Percentiles rank a stretch among this genome's conserved stretches.
phyloP scores from a whole-genome alignment of 2,113 vertebrate species.

The Dryoscopus gambensis region DNA sequence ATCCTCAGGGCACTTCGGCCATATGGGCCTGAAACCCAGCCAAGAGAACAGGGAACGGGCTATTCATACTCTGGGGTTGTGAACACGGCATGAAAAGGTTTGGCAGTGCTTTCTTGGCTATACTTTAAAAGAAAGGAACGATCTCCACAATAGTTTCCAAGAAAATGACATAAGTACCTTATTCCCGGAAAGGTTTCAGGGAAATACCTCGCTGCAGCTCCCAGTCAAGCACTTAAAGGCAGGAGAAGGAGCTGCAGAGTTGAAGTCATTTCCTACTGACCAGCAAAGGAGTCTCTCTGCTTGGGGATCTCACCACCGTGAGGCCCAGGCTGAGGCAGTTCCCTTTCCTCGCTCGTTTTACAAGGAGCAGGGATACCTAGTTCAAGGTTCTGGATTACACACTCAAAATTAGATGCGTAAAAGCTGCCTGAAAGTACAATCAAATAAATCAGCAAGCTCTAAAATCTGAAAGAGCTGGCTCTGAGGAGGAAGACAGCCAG shows the following conservation, averaged over 20 bases:
- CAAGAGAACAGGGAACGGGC: neutral
- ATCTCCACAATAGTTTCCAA: constrained; percentile 22
- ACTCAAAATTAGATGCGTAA: neutral
- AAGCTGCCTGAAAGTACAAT: neutral
- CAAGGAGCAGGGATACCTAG: neutral
- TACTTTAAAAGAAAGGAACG: constrained; percentile 40
- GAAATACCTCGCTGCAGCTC: constrained; percentile 49
- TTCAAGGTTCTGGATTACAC: neutral
- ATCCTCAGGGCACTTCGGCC: neutral
- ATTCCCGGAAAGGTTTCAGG: constrained; percentile 60
- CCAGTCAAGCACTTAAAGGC: neutral
- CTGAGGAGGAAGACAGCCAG: neutral
- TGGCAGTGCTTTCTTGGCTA: constrained; percentile 50
- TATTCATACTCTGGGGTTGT: constrained; percentile 1
- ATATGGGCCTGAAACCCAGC: neutral
- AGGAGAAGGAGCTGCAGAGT: neutral
- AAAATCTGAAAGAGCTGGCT: neutral
- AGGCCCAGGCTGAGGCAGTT: neutral
- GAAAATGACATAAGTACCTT: constrained; percentile 59
- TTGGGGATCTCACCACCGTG: neutral
- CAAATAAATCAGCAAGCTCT: neutral
- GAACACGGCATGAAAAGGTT: neutral
- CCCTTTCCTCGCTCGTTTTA: neutral
- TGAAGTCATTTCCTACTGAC: neutral
- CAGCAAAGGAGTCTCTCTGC: neutral